Conservation (phyloP, 2,797 vertebrate species). For the Pitangus sulphuratus region DNA sequence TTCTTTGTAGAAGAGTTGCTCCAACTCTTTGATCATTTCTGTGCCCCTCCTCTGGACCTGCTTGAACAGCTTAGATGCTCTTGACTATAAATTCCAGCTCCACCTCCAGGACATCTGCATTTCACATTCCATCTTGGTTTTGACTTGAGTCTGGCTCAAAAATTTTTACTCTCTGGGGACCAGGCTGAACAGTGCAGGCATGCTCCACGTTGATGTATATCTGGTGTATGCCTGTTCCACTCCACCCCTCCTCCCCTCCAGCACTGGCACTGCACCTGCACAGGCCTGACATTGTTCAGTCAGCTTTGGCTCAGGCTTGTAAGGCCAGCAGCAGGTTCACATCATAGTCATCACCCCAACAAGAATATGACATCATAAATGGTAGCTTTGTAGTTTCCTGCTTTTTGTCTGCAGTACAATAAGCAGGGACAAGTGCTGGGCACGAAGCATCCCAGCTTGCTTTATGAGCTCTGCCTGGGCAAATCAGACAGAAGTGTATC, state of each 20-base stretch:
- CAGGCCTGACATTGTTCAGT: background rate
- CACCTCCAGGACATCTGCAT: background rate
- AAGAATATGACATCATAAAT: background rate
- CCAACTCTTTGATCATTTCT: background rate
- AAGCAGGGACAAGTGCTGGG: background rate
- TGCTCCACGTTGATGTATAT: background rate
- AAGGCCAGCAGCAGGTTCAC: background rate
- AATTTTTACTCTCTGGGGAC: background rate
- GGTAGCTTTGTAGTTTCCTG: background rate
- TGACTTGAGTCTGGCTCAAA: background rate
- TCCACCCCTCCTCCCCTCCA: background rate
- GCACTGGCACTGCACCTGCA: background rate
- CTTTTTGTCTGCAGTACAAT: background rate
- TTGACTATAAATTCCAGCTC: background rate
- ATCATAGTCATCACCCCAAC: background rate
- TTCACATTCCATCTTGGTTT: background rate
- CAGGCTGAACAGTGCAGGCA: background rate
- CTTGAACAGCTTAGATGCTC: background rate
- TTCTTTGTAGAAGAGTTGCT: background rate
- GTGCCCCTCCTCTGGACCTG: background rate
- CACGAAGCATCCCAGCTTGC: background rate
- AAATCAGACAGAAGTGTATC: background rate
- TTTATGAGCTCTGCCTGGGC: background rate
- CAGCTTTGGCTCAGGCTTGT: background rate
- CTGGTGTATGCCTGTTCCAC: background rate